These are phyloP conservation scores for Sitophilus oryzae DNA, from an alignment of 1,140 invertebrate genomes.

Conservation along the genomic window DNA sequence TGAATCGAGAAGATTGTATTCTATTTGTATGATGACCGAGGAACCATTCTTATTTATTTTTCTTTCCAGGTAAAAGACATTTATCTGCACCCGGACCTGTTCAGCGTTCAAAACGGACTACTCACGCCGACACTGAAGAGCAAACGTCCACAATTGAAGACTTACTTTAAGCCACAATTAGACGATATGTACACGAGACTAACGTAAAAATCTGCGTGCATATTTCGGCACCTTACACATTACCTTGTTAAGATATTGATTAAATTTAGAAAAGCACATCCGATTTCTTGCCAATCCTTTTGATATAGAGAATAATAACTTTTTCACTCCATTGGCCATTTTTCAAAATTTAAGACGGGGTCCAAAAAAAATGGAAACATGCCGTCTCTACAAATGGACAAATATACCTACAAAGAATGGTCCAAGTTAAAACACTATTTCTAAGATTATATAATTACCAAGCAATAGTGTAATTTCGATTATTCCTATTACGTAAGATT, in stretches of 20 bases:
- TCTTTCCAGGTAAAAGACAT: constrained; percentile 84
- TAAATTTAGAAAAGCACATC: constrained; percentile 13
- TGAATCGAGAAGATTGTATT: too few species aligned
- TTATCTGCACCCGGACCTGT: constrained; percentile 87
- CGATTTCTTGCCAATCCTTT: constrained; percentile 11
- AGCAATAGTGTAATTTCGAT: too few species aligned
- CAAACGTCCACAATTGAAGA: constrained; percentile 84
- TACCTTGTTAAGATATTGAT: not conserved
- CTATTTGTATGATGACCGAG: too few species aligned
- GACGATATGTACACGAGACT: constrained; percentile 80
- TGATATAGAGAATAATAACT: too few species aligned
- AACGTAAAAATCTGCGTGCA: constrained; percentile 35
- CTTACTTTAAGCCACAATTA: constrained; percentile 83
- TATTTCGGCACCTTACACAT: not conserved
- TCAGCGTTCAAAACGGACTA: constrained; percentile 94
- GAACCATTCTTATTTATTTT: too few species aligned
- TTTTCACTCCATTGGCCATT: not conserved
- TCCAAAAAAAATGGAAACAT: too few species aligned
- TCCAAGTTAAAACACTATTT: not conserved
- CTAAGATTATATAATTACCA: too few species aligned
- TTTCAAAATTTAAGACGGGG: too few species aligned
- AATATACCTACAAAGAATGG: not conserved
- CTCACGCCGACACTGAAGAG: constrained; percentile 95
- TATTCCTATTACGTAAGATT: not conserved
- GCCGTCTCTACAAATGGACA: too few species aligned